These are phyloP conservation scores for Ophion obscuratus DNA, from an alignment of 2,888 invertebrate species.

Conservation along the genomic window DNA sequence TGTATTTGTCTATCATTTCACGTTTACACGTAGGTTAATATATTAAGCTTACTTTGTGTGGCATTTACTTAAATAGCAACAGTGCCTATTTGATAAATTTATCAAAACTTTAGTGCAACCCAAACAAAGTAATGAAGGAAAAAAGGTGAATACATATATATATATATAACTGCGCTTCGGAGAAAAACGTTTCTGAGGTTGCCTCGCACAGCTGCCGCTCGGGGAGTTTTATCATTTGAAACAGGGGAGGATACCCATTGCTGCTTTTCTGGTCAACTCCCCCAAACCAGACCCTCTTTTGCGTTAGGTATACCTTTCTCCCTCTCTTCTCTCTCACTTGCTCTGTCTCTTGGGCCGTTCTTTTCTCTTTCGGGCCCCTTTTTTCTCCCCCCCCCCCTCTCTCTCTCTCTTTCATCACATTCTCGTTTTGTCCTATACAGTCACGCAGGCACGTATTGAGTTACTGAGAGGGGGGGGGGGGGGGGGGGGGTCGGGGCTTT, in stretches of 20 bases:
- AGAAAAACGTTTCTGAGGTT: constrained; percentile 45
- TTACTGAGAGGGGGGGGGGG: constrained; percentile 72
- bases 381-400: not conserved
- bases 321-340: not conserved
- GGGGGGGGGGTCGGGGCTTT: constrained; percentile 68
- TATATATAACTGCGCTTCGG: constrained; percentile 33
- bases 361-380: constrained; percentile 7
- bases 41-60: too few species aligned
- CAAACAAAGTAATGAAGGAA: constrained; percentile 22
- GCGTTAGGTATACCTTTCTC: constrained; percentile 18
- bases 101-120: not conserved
- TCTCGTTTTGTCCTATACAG: constrained; percentile 30
- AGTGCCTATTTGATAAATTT: too few species aligned
- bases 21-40: too few species aligned
- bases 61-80: too few species aligned
- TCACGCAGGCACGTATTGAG: constrained; percentile 63
- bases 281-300: constrained; percentile 30
- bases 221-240: constrained; percentile 71
- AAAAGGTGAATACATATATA: constrained; percentile 42
- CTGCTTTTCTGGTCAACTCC: constrained; percentile 50
- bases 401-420: constrained; percentile 17
- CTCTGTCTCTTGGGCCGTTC: not conserved
- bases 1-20: too few species aligned
- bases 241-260: constrained; percentile 72
- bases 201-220: constrained; percentile 71